phyloP scores from a whole-genome alignment of 2,888 invertebrate genomes.

The Gymnosoma rotundatum region DNA sequence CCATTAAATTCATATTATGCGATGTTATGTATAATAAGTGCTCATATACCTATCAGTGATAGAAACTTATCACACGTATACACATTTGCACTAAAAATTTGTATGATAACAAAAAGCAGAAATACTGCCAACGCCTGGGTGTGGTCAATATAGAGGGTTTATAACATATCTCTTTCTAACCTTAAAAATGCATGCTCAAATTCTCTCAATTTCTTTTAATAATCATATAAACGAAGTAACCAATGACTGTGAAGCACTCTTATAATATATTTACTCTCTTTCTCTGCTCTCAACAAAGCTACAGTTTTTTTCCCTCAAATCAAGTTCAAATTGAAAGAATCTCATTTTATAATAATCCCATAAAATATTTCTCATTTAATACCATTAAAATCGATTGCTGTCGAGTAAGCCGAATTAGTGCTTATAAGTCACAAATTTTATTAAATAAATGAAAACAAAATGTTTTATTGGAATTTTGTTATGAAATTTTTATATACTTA shows the following conservation, averaged over 20 bases:
- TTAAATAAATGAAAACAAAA: too few relatives aligned
- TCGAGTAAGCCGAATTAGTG: too few relatives aligned
- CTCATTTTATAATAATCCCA: too few relatives aligned
- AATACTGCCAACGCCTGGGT: conserved; percentile 51
- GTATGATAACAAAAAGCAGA: conserved; percentile 8
- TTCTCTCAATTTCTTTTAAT: not conserved
- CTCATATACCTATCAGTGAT: conserved; percentile 42
- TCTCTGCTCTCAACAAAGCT: too few relatives aligned
- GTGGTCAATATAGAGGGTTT: conserved; percentile 54
- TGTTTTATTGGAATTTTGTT: too few relatives aligned
- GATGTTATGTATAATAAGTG: conserved; percentile 68
- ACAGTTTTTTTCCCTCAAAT: too few relatives aligned
- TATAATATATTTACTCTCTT: too few relatives aligned
- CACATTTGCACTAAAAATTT: not conserved
- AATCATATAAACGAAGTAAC: conserved; percentile 10
- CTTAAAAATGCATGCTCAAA: not conserved
- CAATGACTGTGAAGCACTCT: conserved; percentile 51
- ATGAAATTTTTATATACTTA: too few relatives aligned
- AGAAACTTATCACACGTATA: conserved; percentile 47
- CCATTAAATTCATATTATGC: conserved; percentile 67
- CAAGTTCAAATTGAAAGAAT: too few relatives aligned
- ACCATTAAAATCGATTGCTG: too few relatives aligned
- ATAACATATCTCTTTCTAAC: conserved; percentile 12
- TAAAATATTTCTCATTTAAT: too few relatives aligned
- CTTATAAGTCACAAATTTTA: too few relatives aligned